Conservation (phyloP, 2,888 invertebrate species). For the Liodrosophila aerea region DNA sequence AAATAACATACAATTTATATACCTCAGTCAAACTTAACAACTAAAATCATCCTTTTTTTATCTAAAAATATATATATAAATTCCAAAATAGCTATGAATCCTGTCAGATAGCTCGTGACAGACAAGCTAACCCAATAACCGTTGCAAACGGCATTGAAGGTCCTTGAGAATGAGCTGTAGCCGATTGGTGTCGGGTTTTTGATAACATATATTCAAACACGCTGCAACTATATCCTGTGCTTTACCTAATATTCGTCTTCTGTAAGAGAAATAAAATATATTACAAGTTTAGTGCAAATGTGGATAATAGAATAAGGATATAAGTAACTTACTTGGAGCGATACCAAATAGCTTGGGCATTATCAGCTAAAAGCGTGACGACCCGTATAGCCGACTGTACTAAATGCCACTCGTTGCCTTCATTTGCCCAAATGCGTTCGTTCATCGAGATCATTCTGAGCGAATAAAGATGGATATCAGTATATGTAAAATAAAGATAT, state of each 20-base stretch:
- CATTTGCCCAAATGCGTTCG: slow-evolving; percentile 92
- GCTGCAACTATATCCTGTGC: slow-evolving; percentile 89
- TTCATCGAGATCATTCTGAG: slow-evolving; percentile 89
- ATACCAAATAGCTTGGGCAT: slow-evolving; percentile 84
- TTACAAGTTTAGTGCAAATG: too few species aligned
- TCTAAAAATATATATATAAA: slow-evolving; percentile 27
- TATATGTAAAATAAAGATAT: background rate
- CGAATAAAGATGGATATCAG: background rate
- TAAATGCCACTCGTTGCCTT: slow-evolving; percentile 93
- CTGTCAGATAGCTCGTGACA: background rate
- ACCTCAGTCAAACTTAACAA: slow-evolving; percentile 70
- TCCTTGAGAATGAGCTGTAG: slow-evolving; percentile 84
- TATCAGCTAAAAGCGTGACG: slow-evolving; percentile 87
- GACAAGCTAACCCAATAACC: slow-evolving; percentile 53
- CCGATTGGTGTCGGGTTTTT: slow-evolving; percentile 87
- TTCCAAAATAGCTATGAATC: slow-evolving; percentile 30
- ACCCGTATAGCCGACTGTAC: slow-evolving; percentile 89
- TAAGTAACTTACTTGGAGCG: slow-evolving; percentile 81
- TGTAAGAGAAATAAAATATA: slow-evolving; percentile 68
- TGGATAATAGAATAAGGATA: too few species aligned
- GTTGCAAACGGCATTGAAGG: slow-evolving; percentile 81
- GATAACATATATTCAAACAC: slow-evolving; percentile 89
- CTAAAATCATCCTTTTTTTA: slow-evolving; percentile 36
- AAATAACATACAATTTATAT: slow-evolving; percentile 52
- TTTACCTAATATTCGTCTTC: slow-evolving; percentile 87